Conservation (phyloP, 2,888 invertebrate species). For the Cryptocephalus moraei region DNA sequence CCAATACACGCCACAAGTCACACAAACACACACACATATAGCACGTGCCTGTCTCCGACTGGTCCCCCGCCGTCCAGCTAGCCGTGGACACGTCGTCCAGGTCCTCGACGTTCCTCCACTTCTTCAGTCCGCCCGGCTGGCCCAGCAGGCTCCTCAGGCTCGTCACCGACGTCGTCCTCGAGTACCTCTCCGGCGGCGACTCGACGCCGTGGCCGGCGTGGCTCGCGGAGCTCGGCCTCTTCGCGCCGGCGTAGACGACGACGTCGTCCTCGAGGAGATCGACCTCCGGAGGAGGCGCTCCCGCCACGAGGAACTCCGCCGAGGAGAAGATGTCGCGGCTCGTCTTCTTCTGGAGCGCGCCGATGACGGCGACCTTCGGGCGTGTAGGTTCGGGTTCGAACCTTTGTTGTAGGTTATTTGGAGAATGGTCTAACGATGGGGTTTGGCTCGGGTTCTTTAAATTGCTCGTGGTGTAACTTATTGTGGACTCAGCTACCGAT, state of each 20-base stretch:
- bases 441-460: too few relatives aligned
- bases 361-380: too few relatives aligned
- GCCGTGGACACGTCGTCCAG: slow-evolving; percentile 27
- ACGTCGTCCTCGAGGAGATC: slow-evolving; percentile 10
- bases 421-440: too few relatives aligned
- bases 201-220: slow-evolving; percentile 15
- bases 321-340: too few relatives aligned
- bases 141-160: slow-evolving; percentile 28
- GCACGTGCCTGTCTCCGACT: slow-evolving; percentile 36
- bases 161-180: slow-evolving; percentile 17
- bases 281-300: too few relatives aligned
- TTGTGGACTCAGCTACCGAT: too few relatives aligned
- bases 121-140: slow-evolving; percentile 23
- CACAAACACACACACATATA: slow-evolving; percentile 1
- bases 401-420: too few relatives aligned
- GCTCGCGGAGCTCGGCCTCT: neutral
- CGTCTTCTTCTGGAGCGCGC: too few relatives aligned
- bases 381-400: too few relatives aligned
- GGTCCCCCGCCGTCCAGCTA: slow-evolving; percentile 30
- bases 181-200: slow-evolving; percentile 12
- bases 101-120: slow-evolving; percentile 32
- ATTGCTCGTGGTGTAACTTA: too few relatives aligned
- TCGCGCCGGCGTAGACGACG: slow-evolving; percentile 18
- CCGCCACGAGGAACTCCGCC: too few relatives aligned
- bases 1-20: neutral